Evolutionary conservation across 2,797 vertebrate genomes (phyloP).

Genomic region (Notolabrus celidotus): DNA sequence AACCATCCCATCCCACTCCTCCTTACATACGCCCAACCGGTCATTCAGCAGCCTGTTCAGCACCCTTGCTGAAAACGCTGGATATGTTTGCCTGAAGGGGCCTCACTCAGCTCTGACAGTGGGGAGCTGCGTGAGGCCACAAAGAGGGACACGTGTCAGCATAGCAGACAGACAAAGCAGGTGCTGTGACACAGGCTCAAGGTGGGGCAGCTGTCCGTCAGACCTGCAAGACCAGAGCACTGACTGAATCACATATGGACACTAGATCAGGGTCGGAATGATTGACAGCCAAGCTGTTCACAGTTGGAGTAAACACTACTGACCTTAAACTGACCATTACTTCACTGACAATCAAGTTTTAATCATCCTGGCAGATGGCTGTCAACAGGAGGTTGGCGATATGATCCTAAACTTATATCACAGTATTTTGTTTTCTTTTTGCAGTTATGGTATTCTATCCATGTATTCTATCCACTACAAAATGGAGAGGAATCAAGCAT

Average conservation of each 20-base stretch:
- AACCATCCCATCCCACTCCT: background rate
- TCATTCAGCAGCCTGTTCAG: slow-evolving; percentile 48
- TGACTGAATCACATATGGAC: slow-evolving; percentile 45
- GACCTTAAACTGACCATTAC: slow-evolving; percentile 27
- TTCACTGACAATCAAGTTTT: background rate
- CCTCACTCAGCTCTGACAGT: slow-evolving; percentile 48
- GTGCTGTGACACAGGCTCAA: slow-evolving; percentile 56
- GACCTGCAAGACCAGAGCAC: slow-evolving; percentile 49
- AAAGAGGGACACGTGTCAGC: slow-evolving; percentile 78
- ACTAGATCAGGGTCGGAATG: slow-evolving; percentile 44
- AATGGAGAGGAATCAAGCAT: too few species aligned
- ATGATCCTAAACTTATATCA: too few species aligned
- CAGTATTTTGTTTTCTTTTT: too few species aligned
- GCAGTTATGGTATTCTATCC: too few species aligned
- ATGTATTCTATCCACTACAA: too few species aligned
- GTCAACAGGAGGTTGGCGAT: background rate
- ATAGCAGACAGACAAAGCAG: slow-evolving; percentile 69
- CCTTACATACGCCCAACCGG: slow-evolving; percentile 15
- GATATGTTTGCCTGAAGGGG: slow-evolving; percentile 53
- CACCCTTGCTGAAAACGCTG: slow-evolving; percentile 53
- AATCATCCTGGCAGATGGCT: background rate
- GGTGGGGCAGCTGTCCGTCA: slow-evolving; percentile 81
- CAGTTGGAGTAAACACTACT: slow-evolving; percentile 5
- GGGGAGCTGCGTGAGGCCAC: slow-evolving; percentile 55
- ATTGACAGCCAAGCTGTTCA: slow-evolving; percentile 41